Base-by-base conservation (phyloP, 2,888 invertebrate species). In the Mechanitis messenoides region DNA sequence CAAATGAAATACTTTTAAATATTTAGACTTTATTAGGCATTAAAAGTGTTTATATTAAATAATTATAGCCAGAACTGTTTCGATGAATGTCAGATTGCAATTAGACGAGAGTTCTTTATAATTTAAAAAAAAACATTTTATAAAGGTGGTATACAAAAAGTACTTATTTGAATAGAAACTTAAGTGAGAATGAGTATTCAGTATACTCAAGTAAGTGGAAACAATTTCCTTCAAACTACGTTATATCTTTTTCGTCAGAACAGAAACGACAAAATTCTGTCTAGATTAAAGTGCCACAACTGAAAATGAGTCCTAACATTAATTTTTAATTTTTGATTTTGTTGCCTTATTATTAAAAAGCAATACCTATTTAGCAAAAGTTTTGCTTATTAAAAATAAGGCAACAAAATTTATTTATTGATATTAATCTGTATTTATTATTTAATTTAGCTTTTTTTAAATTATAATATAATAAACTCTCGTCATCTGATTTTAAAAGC, bases 201-300 rank as follows among this genome's bases (percentile, higher is more conserved):
- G 28, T 50, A 9, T 50, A 50, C 50, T 50, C 31, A 50, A 50
- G 50, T 50, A 50, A 50, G 31, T 31, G 31, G 50, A 50, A 50
- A 50, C 50, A 31, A 50, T 31, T 6, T 50, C 42, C 38, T 47
- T 20, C 31, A 9, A 50, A 31, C 50, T 50, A 50, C 31, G 28
- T 50, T 50, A 50, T 50, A 50, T 50, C 50, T 50, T 50, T 31
- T 50, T 31, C 12, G 7, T 20, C 31, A 11, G 50, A 31, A 31
- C 50, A 28, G 31, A 4, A 50, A 31, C 9, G 31, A 50, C 6
- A 50, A 50, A 9, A 31, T 11, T 50, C 31, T 50, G 5, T 31
- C 31, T 42, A 42, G 2, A 50, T 50, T 50, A 31, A 50, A 50
- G 28, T 50, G 28, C 9, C 28, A 31, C 7, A 7, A 31, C 50